Base-by-base conservation (phyloP, 2,888 invertebrate genomes). In the Podotricha telesiphe region DNA sequence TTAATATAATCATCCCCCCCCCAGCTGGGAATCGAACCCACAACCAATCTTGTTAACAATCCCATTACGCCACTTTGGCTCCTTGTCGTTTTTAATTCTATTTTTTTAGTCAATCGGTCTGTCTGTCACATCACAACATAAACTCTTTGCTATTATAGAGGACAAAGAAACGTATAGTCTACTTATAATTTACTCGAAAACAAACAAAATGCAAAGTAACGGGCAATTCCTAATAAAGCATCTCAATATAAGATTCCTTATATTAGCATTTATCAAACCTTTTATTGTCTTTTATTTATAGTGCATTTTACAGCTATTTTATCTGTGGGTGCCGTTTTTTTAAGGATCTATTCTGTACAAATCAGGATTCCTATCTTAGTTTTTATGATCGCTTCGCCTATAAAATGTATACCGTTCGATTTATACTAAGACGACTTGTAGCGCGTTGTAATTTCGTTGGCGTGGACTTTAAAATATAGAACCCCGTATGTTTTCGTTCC, bases 311-410 rank as follows among this genome's bases (percentile, higher is more conserved):
- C 64, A 64, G 51, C 58, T 51, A 59, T 64, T 50, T 68, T 68
- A 68, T 70, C 70, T 65, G 48, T 40, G 61, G 20, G 34, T 37
- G 63, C 58, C 55, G n/a, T 37, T 45, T 37, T 47, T 61, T 48
- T 55, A 59, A 68, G 65, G 71, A 68, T 53, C 63, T 58, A 51
- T 68, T 67, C 34, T 63, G 65, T 62, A 37, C 45, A 65, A 71
- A 68, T 71, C 65, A 50, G 50, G 42, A 28, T 42, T 61, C 68
- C 50, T 66, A 69, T 70, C 56, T 67, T 63, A 67, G 62, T 56
- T 70, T 69, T 70, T 70, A 70, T 50, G 69, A 58, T 56, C 63
- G 37, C 13, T 47, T 45, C 51, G 53, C 51, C 55, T 42, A 53
- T 67, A 69, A 70, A 63, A 63, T 51, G 22, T 45, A 40, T 62